These are phyloP conservation scores for Hippocampus zosterae DNA, from an alignment of 2,113 vertebrate genomes.

Conservation along the genomic window DNA sequence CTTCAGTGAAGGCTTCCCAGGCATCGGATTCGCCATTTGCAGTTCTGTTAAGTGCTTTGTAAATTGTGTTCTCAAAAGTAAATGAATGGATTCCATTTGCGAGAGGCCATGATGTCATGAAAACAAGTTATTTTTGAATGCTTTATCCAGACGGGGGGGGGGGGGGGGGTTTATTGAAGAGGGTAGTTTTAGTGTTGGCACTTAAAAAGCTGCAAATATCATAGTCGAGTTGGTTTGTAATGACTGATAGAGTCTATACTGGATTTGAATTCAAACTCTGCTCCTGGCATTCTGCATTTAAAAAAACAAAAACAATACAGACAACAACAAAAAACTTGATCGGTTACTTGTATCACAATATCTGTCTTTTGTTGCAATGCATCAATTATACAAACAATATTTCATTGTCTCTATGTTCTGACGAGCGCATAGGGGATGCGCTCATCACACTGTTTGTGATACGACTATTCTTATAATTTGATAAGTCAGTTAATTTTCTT, in stretches of 20 bases:
- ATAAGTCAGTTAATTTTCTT: neutral
- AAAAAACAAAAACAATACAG: neutral
- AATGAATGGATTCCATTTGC: conserved; percentile 64
- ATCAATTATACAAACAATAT: neutral
- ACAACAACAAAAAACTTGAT: too few relatives aligned
- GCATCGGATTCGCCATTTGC: conserved; percentile 62
- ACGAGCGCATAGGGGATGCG: neutral
- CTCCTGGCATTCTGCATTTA: neutral
- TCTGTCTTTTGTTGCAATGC: neutral
- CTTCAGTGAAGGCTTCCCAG: conserved; percentile 48
- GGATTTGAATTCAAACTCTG: neutral
- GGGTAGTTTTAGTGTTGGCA: conserved; percentile 4
- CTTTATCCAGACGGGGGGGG: conserved; percentile 15
- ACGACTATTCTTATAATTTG: neutral
- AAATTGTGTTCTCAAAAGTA: conserved; percentile 60
- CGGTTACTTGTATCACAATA: neutral
- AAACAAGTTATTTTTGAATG: conserved; percentile 65
- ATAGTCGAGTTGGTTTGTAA: too few relatives aligned
- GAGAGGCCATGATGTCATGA: conserved; percentile 47
- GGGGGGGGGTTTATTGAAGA: too few relatives aligned
- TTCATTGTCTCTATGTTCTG: neutral
- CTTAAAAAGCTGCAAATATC: neutral
- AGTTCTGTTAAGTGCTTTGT: conserved; percentile 71
- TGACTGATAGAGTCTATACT: neutral
- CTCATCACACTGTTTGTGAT: neutral